A percentile compares a stretch with the other conserved stretches of the same genome.
phyloP scores from a whole-genome alignment of 2,797 vertebrate genomes.

The Hoplostethus atlanticus region DNA sequence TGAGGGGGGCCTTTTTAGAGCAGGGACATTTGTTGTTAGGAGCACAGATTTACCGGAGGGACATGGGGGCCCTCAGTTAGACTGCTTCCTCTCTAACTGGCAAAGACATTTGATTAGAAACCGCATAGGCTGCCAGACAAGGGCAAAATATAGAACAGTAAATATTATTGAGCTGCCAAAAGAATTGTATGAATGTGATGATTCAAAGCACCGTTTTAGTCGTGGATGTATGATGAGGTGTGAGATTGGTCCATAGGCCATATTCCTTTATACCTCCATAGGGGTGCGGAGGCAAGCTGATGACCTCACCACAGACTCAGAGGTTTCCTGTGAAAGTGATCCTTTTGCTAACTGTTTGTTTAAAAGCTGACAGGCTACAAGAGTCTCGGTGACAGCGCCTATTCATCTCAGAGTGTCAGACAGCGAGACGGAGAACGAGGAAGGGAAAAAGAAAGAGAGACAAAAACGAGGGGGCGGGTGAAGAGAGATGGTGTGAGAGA shows the following conservation, averaged over 20 bases:
- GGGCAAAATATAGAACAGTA: slow-evolving; percentile 33
- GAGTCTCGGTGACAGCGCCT: slow-evolving; percentile 80
- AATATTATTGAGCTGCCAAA: slow-evolving; percentile 13
- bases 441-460: slow-evolving; percentile 48
- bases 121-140: slow-evolving; percentile 24
- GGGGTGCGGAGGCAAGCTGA: slow-evolving; percentile 33
- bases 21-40: slow-evolving; percentile 68
- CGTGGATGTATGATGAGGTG: slow-evolving; percentile 7
- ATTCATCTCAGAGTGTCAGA: slow-evolving; percentile 85
- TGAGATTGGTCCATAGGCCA: slow-evolving; percentile 27
- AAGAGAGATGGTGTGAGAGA: slow-evolving; percentile 39
- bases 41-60: slow-evolving; percentile 70
- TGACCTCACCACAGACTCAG: slow-evolving; percentile 66
- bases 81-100: slow-evolving; percentile 50
- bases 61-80: slow-evolving; percentile 37
- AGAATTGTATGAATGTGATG: slow-evolving; percentile 9
- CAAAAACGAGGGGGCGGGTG: slow-evolving; percentile 39
- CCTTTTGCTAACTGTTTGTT: slow-evolving; percentile 81
- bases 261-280: slow-evolving; percentile 18
- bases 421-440: slow-evolving; percentile 51
- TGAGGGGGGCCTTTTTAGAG: slow-evolving; percentile 65
- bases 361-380: slow-evolving; percentile 85
- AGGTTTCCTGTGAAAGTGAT: slow-evolving; percentile 75
- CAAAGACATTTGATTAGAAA: slow-evolving; percentile 60
- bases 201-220: slow-evolving; percentile 17